phyloP scores from a whole-genome alignment of 2,113 vertebrate genomes.

The Cochlearius cochlearius region DNA sequence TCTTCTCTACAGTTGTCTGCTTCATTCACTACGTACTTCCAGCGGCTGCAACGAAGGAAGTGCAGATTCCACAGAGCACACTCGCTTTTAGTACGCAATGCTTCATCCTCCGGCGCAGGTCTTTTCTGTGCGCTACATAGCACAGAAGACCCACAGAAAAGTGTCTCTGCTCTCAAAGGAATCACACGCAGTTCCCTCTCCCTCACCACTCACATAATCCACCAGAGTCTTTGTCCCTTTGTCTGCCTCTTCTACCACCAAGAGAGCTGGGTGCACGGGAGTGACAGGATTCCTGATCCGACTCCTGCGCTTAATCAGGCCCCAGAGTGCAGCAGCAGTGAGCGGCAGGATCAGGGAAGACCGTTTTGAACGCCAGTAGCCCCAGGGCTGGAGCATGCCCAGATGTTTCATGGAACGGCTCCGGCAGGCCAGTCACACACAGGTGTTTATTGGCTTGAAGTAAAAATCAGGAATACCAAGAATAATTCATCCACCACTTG shows the following conservation, averaged over 20 bases:
- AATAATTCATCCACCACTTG: conserved; percentile 32
- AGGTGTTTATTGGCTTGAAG: conserved; percentile 61
- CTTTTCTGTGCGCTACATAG: accelerated
- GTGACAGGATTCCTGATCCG: neutral
- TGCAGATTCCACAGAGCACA: neutral
- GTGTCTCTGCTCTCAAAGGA: neutral
- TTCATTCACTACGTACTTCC: neutral
- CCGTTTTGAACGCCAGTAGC: neutral
- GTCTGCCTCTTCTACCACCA: neutral
- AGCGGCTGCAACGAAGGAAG: neutral
- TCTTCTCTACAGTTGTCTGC: neutral
- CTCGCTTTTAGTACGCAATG: neutral
- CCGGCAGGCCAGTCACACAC: neutral
- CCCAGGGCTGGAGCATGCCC: conserved; percentile 42
- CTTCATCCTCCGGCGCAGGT: neutral
- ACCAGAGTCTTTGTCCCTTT: neutral
- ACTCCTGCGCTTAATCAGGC: neutral
- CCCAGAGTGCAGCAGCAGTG: neutral
- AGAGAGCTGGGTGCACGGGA: neutral
- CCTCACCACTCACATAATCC: neutral
- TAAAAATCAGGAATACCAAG: conserved; percentile 28
- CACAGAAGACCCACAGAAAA: neutral
- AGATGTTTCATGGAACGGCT: conserved; percentile 30
- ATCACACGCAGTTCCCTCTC: neutral
- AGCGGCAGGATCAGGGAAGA: neutral